Evolutionary conservation across 1,140 invertebrate genomes (phyloP), one percentile per base, ranked within the genome.

Genomic region (Cotesia chilonis): DNA sequence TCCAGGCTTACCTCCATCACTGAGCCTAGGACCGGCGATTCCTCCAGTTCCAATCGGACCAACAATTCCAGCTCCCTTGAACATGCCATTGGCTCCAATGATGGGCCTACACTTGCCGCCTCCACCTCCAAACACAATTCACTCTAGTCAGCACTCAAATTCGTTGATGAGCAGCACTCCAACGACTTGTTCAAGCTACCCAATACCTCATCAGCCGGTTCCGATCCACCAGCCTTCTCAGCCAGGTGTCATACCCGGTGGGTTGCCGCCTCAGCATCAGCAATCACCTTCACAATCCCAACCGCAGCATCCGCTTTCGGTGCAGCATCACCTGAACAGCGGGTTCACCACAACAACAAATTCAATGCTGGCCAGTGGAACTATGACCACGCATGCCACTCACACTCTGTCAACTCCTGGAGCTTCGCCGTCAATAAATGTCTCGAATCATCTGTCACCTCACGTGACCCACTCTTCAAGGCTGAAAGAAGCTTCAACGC

Each of bases 71-170:
- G 72, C 80, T 17, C 52, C 81, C n/a, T 35, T 80, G 9, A 77
- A 70, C 41, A 76, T 84, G 71, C 75, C 82, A 12, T 66, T 84
- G 14, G 70, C 79, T 10, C 81, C 82, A 3, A 81, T 84, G 64
- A 84, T 86, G 36, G 80, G 79, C 6, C 77, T 82, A 14, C 84
- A 84, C 38, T 35, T 83, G 12, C 80, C 82, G 3, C 74, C 80
- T 36, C 81, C 77, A 41, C 74, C 81, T 69, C 76, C 83, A 6
- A 84, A 76, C 73, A 83, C 81, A 64, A 80, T 83, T 74, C 81
- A 84, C 82, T 85, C 83, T 85, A 84, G 83, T 85, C 84, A 86
- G 74, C 83, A 84, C 60, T 73, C 78, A 71, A 77, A 76, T 68
- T 79, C 78, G 65, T 76, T 84, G 66, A 65, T 81, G 68, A 82